A percentile compares a stretch with the other conserved stretches of the same genome.
These are phyloP conservation scores for Mesitornis unicolor DNA, from an alignment of 2,113 vertebrate genomes.

Conservation along the genomic window DNA sequence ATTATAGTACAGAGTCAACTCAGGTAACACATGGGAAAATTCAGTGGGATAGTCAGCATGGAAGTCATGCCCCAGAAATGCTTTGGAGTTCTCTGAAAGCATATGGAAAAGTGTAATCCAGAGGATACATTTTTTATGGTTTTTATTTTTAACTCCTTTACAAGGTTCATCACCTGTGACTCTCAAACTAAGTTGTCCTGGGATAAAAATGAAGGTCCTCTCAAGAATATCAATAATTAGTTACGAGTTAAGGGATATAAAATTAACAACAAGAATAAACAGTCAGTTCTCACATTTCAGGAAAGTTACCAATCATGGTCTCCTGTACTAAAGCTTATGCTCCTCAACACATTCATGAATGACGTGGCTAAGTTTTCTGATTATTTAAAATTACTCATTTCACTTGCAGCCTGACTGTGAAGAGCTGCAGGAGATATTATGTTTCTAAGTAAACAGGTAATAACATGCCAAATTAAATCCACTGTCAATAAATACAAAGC, in stretches of 20 bases:
- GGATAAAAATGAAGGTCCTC: neutral
- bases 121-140: neutral
- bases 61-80: neutral
- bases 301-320: neutral
- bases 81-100: neutral
- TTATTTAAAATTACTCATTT: neutral
- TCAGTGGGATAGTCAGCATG: neutral
- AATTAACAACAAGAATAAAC: neutral
- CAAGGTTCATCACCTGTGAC: neutral
- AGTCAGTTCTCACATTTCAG: neutral
- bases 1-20: neutral
- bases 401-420: neutral
- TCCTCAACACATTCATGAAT: neutral
- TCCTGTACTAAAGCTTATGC: neutral
- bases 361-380: neutral
- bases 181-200: neutral
- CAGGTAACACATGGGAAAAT: neutral
- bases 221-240: neutral
- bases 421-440: neutral
- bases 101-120: neutral
- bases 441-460: neutral
- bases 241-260: neutral
- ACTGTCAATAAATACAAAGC: neutral
- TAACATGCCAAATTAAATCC: neutral
- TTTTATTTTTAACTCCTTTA: no score